Evolutionary conservation across 2,797 vertebrate genomes (phyloP).

Genomic region (Clarias platycephalus): DNA sequence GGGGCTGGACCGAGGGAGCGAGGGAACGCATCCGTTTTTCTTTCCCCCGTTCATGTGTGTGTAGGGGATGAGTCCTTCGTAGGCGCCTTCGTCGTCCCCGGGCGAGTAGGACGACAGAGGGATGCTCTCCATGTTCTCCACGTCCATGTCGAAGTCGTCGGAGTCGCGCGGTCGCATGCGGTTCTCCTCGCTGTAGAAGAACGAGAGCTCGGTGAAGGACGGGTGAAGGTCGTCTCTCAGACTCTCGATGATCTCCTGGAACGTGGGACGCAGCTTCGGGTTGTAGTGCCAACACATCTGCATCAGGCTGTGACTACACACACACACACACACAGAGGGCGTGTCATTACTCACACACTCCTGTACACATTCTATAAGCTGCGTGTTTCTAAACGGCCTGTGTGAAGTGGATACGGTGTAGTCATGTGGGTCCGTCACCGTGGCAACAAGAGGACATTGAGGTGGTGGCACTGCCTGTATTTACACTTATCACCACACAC

Average conservation of each 20-base stretch:
- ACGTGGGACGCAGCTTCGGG: slow-evolving; percentile 92
- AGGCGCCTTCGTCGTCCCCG: slow-evolving; percentile 75
- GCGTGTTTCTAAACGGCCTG: no score
- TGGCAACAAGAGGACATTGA: no score
- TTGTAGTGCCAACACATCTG: slow-evolving; percentile 98
- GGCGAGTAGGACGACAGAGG: slow-evolving; percentile 87
- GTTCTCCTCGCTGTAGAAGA: slow-evolving; percentile 97
- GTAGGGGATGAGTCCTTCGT: slow-evolving; percentile 70
- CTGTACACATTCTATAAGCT: no score
- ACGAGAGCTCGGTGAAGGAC: slow-evolving; percentile 88
- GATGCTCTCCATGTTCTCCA: slow-evolving; percentile 98
- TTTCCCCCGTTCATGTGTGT: slow-evolving; percentile 97
- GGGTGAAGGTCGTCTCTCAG: slow-evolving; percentile 91
- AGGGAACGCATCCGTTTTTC: slow-evolving; percentile 90
- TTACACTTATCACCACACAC: no score
- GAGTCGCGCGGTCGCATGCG: slow-evolving; percentile 64
- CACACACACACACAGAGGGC: neutral
- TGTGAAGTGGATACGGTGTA: no score
- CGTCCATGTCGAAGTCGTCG: slow-evolving; percentile 92
- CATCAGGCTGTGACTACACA: slow-evolving; percentile 90
- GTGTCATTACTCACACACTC: neutral
- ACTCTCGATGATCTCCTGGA: slow-evolving; percentile 93
- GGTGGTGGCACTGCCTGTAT: no score
- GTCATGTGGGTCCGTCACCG: no score
- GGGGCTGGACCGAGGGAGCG: slow-evolving; percentile 86